Base-by-base conservation (phyloP, 2,113 vertebrate genomes). In the Barbus barbus region DNA sequence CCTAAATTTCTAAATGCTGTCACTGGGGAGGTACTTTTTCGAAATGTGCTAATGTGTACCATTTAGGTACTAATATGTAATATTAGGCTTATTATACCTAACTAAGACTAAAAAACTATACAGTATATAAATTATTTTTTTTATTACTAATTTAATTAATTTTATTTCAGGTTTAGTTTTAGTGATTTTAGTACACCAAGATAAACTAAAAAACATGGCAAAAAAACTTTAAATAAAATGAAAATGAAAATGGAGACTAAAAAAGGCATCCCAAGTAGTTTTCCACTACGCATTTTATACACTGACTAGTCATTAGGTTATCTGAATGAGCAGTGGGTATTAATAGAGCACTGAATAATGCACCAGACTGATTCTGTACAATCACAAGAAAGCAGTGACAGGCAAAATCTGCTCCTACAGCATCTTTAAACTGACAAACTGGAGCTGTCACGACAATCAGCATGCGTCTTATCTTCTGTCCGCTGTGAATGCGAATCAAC, bases 391-490 rank as follows among this genome's bases (percentile, higher is more conserved):
- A 36, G 2, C 28, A 20, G 16, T 3, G 28, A 8, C 31, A 36
- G 28, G 63, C 28, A 20, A 67, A 33, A 36, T 20, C 24, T 63
- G 60, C 24, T 63, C 60, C 26, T 67, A 33, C 31, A 67, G 63
- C 16, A 3, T 67, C 31, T 67, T 67, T 67, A 67, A 2, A 67
- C 60, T 26, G 60, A 63, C 28, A 33, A 67, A 67, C 14, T 67
- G 28, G 28, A 67, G 63, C 63, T 67, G 28, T 67, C 63, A 67
- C 0, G 5, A 67, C 16, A 33, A 67, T 67, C 28, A 67, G 60
- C 60, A 63, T 63, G 60, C 9, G 60, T 61, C 60, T 58, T 63
- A 31, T 67, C 63, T 67, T 33, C 28, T 67, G 63, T 36, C 63
- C 28, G 31, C 63, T 36, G 31, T 36, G 31, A 16, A 67, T 28